Evolutionary conservation across 2,888 invertebrate genomes (phyloP).

Genomic region (Melinaea marsaeus): DNA sequence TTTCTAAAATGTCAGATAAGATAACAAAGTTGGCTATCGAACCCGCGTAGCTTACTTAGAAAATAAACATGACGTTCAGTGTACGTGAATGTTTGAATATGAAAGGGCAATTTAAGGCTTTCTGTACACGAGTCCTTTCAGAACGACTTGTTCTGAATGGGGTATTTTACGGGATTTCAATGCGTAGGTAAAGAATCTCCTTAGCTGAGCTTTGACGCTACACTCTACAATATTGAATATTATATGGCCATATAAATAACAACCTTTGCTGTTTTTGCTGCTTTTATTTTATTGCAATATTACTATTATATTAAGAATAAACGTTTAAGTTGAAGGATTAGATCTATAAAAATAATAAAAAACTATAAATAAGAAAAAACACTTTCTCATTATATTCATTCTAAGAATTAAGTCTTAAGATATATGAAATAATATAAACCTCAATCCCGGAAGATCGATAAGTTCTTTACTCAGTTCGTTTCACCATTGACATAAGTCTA

Average conservation of each 20-base stretch:
- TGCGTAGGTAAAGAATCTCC: constrained; percentile 14
- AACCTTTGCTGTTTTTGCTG: background rate
- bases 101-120: constrained; percentile 23
- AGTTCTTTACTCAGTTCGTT: too few species aligned
- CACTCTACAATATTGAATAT: background rate
- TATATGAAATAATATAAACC: too few species aligned
- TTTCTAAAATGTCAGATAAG: background rate
- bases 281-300: background rate
- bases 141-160: constrained; percentile 13
- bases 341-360: too few species aligned
- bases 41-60: background rate
- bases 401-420: too few species aligned
- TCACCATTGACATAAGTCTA: constrained; percentile 13
- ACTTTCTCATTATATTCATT: too few species aligned
- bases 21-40: background rate
- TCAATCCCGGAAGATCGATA: too few species aligned
- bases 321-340: too few species aligned
- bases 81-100: constrained; percentile 15
- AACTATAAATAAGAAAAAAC: too few species aligned
- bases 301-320: background rate
- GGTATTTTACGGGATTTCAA: constrained; percentile 23
- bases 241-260: background rate
- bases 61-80: constrained; percentile 7
- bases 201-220: constrained; percentile 5
- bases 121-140: constrained; percentile 18